Conservation (phyloP, 2,113 vertebrate genomes). For the Morone chrysops region DNA sequence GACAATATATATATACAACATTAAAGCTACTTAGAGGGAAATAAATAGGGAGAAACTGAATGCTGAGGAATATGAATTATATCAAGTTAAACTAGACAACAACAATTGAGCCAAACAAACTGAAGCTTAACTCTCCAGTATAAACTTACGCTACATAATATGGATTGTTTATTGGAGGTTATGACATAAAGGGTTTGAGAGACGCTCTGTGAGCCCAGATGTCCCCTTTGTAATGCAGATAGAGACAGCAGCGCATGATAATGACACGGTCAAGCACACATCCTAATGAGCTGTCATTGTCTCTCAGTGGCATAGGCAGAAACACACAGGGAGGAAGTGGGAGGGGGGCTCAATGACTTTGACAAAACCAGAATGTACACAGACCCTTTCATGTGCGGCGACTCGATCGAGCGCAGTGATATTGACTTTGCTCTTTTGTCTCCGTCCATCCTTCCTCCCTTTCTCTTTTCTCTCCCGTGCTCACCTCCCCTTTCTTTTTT, state of each 20-base stretch:
- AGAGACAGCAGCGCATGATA: conserved; percentile 45
- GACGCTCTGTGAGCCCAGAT: conserved; percentile 51
- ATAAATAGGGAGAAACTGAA: background rate
- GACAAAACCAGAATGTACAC: conserved; percentile 39
- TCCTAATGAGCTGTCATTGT: conserved; percentile 65
- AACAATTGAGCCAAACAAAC: background rate
- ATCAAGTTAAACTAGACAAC: background rate
- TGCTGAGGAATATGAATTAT: background rate
- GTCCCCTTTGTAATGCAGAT: conserved; percentile 75
- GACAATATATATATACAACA: background rate
- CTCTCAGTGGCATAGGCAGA: conserved; percentile 24
- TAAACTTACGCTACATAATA: background rate
- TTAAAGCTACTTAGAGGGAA: background rate
- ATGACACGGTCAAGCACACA: conserved; percentile 70
- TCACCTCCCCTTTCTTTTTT: background rate
- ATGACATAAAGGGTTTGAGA: background rate
- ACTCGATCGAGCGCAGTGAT: background rate
- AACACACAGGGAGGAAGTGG: conserved; percentile 22
- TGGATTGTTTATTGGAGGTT: background rate
- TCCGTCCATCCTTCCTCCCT: conserved; percentile 11
- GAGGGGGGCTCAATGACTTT: conserved; percentile 17
- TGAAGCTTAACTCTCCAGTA: background rate
- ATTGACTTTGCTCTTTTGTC: conserved; percentile 54
- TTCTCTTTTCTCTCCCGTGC: background rate
- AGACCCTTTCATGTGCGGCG: conserved; percentile 29